Base-by-base conservation (phyloP, 2,797 vertebrate genomes). In the Takifugu ocellatus region DNA sequence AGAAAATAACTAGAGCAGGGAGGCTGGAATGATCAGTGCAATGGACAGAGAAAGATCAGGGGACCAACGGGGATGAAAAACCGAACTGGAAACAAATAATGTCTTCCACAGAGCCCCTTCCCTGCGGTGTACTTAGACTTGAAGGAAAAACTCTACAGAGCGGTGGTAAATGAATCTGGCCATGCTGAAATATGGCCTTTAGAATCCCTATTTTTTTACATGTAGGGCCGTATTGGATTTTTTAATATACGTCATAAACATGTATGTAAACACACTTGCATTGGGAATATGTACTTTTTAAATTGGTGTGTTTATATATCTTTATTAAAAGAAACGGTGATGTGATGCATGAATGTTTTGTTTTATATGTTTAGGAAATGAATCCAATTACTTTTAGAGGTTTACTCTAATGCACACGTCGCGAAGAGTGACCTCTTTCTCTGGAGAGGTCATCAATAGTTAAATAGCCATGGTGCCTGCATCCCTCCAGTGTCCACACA, bases 391-490 rank as follows among this genome's bases (percentile, higher is more conserved):
- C 36, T 12, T 39, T 39, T 39, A 5, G 36, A 39, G 36, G 10
- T 74, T 72, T 63, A 48, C 70, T 45, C 8, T 17, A 52, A 48
- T 33, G 26, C 33, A 49, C 43, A 47, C 47, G 53, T 27, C 10
- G 52, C 54, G 58, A 46, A 16, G 26, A 0, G 48, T 85, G 80
- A 78, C 84, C 82, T 77, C 53, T 5, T 83, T 86, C 75, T 72
- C 54, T 33, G 5, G 46, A 56, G 49, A 61, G 56, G 56, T 75
- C 77, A 89, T 90, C 69, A 89, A 90, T 91, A 83, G 64, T 90
- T 90, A 86, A 90, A 87, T 64, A 86, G 56, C 66, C 62, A 12
- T 6, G 66, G 67, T 51, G 60, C 69, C 66, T 26, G 39, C 24
- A 69, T 75, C 68, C 47, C 61, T 56, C 63, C 74, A 42, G 2